Evolutionary conservation across 2,888 invertebrate genomes (phyloP), one percentile per base, ranked within the genome.

Genomic region (Schizaphis graminum): DNA sequence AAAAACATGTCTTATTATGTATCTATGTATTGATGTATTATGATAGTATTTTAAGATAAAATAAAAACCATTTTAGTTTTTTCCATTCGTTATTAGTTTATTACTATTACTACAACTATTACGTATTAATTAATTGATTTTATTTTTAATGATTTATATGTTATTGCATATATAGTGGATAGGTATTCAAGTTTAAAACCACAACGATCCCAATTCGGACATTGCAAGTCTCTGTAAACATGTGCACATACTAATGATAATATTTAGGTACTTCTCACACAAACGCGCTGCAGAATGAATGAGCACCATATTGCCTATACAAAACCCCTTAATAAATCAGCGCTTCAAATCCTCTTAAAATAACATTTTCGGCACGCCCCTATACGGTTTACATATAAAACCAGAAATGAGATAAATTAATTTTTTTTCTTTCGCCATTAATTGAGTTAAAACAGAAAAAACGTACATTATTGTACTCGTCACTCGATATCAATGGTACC

Each of bases 321-420:
- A 35, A 77, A 77, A 35, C 77, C 77, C 77, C 77, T 77, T 21
- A 77, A 77, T 77, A 77, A 77, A 77, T 77, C 77, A 77, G 21
- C 3, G 3, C 8, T 35, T 77, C 35, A 35, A 35, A 77, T 77
- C 35, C 35, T 10, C 77, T 77, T 77, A 35, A 77, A 77, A 77
- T 77, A 77, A 35, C 77, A 77, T 35, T 77, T 35, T 8, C 21
- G 77, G 77, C 77, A 77, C 77, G 77, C 35, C 77, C 77, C 77
- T 8, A 7, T 35, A 77, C 77, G 77, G 77, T 41, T 77, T 24
- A 35, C 77, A 21, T 77, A 77, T 77, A 77, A 77, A 77, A 77
- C 77, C 35, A 77, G 77, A 35, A 35, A 77, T 21, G 77, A 77
- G 77, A 77, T 77, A 77, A 77, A 77, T 77, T 35, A 35, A 35